Evolutionary conservation across 2,113 vertebrate species (phyloP).

Genomic region (Pseudopodoces humilis): DNA sequence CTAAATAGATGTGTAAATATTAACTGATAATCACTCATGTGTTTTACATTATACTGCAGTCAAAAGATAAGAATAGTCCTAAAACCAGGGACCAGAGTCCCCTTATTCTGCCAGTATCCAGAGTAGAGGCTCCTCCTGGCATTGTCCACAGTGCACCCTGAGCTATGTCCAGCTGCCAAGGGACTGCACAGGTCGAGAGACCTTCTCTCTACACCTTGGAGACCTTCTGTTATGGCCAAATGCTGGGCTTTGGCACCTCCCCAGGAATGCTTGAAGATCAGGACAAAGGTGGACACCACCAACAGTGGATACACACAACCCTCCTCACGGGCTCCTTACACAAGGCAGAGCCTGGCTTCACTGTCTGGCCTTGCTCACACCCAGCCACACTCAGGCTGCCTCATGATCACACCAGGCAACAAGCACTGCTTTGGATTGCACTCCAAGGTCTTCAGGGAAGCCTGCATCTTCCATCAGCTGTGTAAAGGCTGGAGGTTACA

Average conservation of each 20-base stretch:
- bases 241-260: not conserved
- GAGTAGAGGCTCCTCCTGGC: not conserved
- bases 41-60: not conserved
- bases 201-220: not conserved
- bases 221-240: not conserved
- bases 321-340: not conserved
- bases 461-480: not conserved
- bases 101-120: not conserved
- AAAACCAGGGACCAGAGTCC: not conserved
- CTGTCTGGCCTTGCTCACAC: not conserved
- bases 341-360: rapidly evolving
- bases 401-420: rapidly evolving
- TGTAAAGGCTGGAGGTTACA: rapidly evolving
- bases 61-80: not conserved
- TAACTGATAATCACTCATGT: not conserved
- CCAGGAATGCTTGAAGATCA: not conserved
- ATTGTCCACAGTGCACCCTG: not conserved
- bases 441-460: not conserved
- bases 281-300: not conserved
- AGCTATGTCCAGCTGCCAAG: not conserved
- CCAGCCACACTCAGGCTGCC: not conserved
- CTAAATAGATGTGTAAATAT: rapidly evolving
- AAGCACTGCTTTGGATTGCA: not conserved
- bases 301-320: not conserved
- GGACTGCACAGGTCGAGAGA: not conserved